Evolutionary conservation across 2,113 vertebrate genomes (phyloP).

Genomic region (Lepidiolamprologus cunningtoni): DNA sequence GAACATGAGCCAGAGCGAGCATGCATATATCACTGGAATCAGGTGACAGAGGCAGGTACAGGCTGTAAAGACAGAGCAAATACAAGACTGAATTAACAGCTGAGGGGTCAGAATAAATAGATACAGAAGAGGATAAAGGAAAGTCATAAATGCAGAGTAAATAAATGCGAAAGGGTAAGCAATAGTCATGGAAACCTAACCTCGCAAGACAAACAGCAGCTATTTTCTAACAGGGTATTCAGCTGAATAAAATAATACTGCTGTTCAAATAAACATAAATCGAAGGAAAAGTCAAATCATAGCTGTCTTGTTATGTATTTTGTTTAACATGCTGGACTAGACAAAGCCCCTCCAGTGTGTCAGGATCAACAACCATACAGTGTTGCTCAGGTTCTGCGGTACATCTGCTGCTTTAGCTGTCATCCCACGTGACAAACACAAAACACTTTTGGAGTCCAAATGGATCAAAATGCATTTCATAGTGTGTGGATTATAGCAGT

Average conservation of each 20-base stretch:
- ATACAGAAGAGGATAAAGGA: neutral
- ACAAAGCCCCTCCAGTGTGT: neutral
- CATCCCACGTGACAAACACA: neutral
- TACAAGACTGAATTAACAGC: neutral
- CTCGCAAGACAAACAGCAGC: neutral
- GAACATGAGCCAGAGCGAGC: neutral
- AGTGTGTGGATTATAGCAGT: constrained; percentile 5
- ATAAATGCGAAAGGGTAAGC: neutral
- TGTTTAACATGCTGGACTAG: neutral
- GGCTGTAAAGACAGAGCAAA: neutral
- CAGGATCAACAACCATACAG: neutral
- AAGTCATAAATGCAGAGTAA: neutral
- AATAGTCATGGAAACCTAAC: neutral
- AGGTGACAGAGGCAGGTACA: constrained; percentile 23
- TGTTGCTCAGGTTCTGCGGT: neutral
- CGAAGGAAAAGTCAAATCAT: neutral
- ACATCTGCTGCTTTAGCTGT: neutral
- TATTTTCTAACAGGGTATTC: neutral
- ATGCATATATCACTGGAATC: neutral
- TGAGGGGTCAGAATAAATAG: neutral
- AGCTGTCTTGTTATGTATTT: neutral
- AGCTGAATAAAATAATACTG: constrained; percentile 38
- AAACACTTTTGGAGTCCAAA: neutral
- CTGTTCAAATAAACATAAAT: neutral
- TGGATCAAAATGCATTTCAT: neutral